Base-by-base conservation (phyloP, 1,140 invertebrate genomes). In the Plutomurus gul region DNA sequence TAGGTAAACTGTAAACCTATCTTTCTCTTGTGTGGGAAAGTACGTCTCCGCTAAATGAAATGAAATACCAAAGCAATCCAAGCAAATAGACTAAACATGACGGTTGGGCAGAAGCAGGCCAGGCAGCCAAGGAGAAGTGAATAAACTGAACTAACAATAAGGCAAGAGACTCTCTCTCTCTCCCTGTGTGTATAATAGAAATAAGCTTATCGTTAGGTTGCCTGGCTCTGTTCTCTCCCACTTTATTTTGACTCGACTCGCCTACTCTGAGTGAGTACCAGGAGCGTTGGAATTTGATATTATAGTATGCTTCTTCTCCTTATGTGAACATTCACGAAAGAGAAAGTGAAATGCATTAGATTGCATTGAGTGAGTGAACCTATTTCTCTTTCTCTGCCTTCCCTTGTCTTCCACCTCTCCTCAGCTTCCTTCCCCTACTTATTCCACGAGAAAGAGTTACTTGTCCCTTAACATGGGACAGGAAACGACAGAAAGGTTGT, bases 271-370 rank as follows among this genome's bases (percentile, higher is more conserved):
- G 20, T 22, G 51, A 65, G 56, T 4, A 0, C 30, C 30, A 65
- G 56, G 11, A 33, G 27, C 8, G 10, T 11, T 30, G 13, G 56
- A 65, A 33, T 33, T 16, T 18, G 56, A 33, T 25, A 30, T 60
- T 18, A 60, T n/a, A n/a, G n/a, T n/a, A n/a, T n/a, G n/a, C n/a
- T n/a, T n/a, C n/a, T n/a, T n/a, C n/a, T n/a, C n/a, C n/a, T n/a
- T n/a, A n/a, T n/a, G n/a, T n/a, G n/a, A n/a, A n/a, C n/a, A n/a
- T 65, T 65, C 56, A 65, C 30, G 2, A 2, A 43, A 16, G 56
- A 65, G 56, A 65, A 65, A 65, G 56, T 33, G 56, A 65, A 65
- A 33, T 65, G 56, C 56, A 16, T 36, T 65, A 65, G 56, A 65
- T 33, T 60, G 27, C 27, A 65, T 30, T 65, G 30, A 33, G 27